phyloP scores from a whole-genome alignment of 2,888 invertebrate species.

The Thymelicus sylvestris region DNA sequence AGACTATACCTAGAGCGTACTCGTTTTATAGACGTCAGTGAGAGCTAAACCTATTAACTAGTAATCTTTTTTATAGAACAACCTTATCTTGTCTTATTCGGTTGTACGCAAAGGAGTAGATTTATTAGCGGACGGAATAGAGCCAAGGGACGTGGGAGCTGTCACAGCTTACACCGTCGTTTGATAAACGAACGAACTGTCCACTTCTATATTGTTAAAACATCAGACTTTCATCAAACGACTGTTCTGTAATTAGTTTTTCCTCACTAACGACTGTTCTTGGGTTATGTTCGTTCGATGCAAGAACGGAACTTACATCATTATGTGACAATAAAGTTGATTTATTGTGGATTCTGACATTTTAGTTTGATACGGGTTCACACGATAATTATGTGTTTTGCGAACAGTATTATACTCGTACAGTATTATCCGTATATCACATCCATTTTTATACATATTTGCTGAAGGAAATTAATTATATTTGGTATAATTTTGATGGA shows the following conservation, averaged over 20 bases:
- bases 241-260: not conserved
- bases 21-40: no score
- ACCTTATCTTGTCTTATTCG: not conserved
- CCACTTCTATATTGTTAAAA: conserved; percentile 7
- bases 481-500: no score
- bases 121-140: conserved; percentile 9
- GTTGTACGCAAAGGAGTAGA: conserved; percentile 16
- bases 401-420: no score
- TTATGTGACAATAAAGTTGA: no score
- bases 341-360: no score
- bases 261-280: not conserved
- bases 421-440: no score
- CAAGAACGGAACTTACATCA: no score
- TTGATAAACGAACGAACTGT: conserved; percentile 25
- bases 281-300: not conserved
- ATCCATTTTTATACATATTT: no score
- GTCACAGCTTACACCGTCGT: not conserved
- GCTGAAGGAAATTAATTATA: no score
- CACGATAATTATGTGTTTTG: no score
- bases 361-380: no score
- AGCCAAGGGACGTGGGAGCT: conserved; percentile 1
- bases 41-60: not conserved
- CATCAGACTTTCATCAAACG: conserved; percentile 5
- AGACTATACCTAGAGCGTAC: not conserved
- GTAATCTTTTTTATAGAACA: not conserved